Percentiles rank a stretch among this genome's conserved stretches.
Conservation (phyloP, 2,797 vertebrate genomes). For the Allobates femoralis region DNA sequence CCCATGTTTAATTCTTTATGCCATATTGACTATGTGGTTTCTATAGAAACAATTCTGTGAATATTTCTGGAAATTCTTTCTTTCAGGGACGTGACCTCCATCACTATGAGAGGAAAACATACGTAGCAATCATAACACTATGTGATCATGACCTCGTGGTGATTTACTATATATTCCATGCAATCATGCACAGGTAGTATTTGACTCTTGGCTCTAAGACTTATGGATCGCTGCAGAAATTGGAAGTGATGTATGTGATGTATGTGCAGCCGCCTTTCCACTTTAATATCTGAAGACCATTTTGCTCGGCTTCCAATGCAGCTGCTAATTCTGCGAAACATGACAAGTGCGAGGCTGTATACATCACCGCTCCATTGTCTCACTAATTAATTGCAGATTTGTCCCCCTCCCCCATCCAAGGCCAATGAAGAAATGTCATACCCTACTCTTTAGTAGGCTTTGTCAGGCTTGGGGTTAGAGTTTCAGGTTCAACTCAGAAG, state of each 20-base stretch:
- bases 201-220: neutral
- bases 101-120: neutral
- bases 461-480: neutral
- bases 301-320: neutral
- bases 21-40: neutral
- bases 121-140: neutral
- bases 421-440: neutral
- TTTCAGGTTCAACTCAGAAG: neutral
- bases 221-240: neutral
- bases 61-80: neutral
- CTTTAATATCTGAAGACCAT: neutral
- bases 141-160: neutral
- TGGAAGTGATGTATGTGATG: neutral
- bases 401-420: neutral
- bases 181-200: neutral
- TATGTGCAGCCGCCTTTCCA: neutral
- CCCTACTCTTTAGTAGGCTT: neutral
- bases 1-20: neutral
- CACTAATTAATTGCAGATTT: neutral
- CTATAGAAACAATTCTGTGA: neutral
- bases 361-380: neutral
- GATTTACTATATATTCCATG: neutral
- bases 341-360: neutral
- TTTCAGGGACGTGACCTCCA: neutral
- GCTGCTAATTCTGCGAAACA: neutral